These are phyloP conservation scores for Hemithea aestivaria DNA, from an alignment of 2,888 invertebrate species.

Conservation along the genomic window DNA sequence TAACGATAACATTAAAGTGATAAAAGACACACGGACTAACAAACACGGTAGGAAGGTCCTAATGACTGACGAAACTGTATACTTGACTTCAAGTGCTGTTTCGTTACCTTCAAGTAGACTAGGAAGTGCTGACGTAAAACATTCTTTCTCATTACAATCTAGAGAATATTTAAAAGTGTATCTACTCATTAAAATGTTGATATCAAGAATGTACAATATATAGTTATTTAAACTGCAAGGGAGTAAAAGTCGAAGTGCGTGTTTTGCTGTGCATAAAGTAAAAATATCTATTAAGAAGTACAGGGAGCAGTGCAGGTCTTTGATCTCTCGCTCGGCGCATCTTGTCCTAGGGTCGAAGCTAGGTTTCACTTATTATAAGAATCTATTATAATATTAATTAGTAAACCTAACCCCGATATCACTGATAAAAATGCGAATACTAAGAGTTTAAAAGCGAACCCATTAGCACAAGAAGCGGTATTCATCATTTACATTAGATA, in stretches of 20 bases:
- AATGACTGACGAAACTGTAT: conserved; percentile 4
- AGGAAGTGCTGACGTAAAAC: conserved; percentile 5
- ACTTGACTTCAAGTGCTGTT: neutral
- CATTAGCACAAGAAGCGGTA: conserved; percentile 21
- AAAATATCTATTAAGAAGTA: conserved; percentile 10
- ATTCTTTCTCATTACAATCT: conserved; percentile 1
- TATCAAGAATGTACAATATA: conserved; percentile 6
- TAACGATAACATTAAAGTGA: conserved; percentile 62
- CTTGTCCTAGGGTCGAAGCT: conserved; percentile 11
- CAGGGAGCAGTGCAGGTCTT: conserved; percentile 10
- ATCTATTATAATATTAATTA: no score
- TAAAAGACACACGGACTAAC: conserved; percentile 19
- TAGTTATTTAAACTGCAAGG: no score
- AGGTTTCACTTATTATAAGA: neutral
- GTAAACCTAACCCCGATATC: conserved; percentile 1
- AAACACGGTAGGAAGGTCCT: neutral
- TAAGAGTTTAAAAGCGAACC: conserved; percentile 18
- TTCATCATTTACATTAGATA: conserved; percentile 43
- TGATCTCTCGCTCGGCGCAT: conserved; percentile 40
- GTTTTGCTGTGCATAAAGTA: conserved; percentile 17
- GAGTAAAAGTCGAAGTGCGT: no score
- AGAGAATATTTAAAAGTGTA: conserved; percentile 12
- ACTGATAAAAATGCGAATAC: conserved; percentile 4
- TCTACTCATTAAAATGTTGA: conserved; percentile 13
- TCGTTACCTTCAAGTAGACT: no score